Percentiles rank a stretch among this genome's conserved stretches.
These are phyloP conservation scores for Aleiodes testaceus DNA, from an alignment of 2,888 invertebrate species.

Conservation along the genomic window DNA sequence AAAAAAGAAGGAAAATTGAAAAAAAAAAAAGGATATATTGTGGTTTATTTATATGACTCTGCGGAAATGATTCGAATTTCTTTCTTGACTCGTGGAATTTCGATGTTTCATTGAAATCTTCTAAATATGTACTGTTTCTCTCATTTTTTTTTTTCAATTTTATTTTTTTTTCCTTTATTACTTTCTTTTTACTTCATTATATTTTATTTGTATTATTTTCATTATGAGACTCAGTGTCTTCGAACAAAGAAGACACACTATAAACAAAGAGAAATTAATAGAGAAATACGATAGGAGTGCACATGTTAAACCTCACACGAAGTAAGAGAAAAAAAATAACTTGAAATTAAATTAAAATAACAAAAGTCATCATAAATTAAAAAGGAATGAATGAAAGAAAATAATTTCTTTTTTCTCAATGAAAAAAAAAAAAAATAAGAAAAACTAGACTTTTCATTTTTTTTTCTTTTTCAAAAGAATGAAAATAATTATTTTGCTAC, in stretches of 20 bases:
- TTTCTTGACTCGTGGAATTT: constrained; percentile 29
- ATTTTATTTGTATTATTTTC: constrained; percentile 29
- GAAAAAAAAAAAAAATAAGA: too few species aligned
- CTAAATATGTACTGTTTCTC: constrained; percentile 24
- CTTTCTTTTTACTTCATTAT: not conserved
- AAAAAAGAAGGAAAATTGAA: not conserved
- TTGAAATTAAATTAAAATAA: not conserved
- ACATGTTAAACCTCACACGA: constrained; percentile 29
- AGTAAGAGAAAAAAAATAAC: constrained; percentile 3
- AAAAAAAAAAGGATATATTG: not conserved
- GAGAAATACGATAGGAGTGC: constrained; percentile 13
- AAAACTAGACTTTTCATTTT: constrained; percentile 19
- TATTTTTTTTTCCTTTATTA: too few species aligned
- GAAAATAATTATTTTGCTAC: constrained; percentile 9
- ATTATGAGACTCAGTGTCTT: constrained; percentile 8
- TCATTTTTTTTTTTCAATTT: constrained; percentile 13
- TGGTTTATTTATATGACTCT: constrained; percentile 36
- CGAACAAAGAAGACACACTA: constrained; percentile 6
- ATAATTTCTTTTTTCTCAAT: not conserved
- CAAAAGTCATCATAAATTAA: constrained; percentile 1
- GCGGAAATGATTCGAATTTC: constrained; percentile 30
- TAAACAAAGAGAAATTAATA: constrained; percentile 7
- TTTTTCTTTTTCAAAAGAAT: constrained; percentile 1
- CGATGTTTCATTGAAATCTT: constrained; percentile 16
- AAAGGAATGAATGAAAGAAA: too few species aligned